Evolutionary conservation across 2,113 vertebrate genomes (phyloP).

Genomic region (Amazona vittata): DNA sequence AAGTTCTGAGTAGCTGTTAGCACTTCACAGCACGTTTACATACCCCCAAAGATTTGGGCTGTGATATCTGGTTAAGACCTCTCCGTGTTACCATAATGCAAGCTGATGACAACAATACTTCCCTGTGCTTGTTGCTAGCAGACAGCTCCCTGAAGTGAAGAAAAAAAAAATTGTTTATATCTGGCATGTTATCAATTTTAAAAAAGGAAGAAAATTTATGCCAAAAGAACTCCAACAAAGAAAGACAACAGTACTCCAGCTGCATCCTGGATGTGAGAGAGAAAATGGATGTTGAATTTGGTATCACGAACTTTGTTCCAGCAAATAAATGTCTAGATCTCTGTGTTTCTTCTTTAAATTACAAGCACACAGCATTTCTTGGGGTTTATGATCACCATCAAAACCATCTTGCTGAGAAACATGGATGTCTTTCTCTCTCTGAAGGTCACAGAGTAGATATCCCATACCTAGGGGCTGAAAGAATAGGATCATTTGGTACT

Average conservation of each 20-base stretch:
- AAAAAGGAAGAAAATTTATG: neutral
- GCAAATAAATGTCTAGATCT: neutral
- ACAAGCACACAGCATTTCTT: slow-evolving; percentile 1
- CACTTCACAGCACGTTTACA: neutral
- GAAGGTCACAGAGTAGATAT: slow-evolving; percentile 53
- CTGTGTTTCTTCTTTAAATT: slow-evolving; percentile 21
- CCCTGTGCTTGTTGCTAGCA: neutral
- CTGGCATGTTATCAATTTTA: neutral
- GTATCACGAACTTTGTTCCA: neutral
- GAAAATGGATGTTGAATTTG: neutral
- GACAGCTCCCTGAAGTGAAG: neutral
- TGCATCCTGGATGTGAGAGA: neutral
- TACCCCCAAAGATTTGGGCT: neutral
- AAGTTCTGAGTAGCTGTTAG: neutral
- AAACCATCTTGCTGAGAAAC: slow-evolving; percentile 33
- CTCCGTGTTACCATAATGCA: neutral
- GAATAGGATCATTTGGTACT: slow-evolving; percentile 38
- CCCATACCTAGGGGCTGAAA: neutral
- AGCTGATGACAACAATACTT: slow-evolving; percentile 16
- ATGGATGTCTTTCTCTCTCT: neutral
- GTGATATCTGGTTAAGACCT: neutral
- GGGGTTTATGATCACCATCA: slow-evolving; percentile 27
- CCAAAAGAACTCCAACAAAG: neutral
- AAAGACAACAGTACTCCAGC: neutral
- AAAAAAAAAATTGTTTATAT: neutral